phyloP scores from a whole-genome alignment of 2,888 invertebrate genomes.

The Chironomus riparius region DNA sequence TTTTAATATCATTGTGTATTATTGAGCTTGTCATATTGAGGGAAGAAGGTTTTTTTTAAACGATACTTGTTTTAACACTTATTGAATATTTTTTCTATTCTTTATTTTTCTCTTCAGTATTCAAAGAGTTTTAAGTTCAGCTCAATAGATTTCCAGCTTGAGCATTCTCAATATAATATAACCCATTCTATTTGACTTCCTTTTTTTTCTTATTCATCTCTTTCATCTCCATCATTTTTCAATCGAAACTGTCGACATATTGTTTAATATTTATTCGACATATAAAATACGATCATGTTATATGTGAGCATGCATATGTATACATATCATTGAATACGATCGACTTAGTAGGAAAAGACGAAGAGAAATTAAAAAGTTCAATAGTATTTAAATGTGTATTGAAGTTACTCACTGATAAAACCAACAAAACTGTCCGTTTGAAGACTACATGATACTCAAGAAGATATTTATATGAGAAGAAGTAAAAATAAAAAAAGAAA shows the following conservation, averaged over 20 bases:
- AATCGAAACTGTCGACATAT: too few species aligned
- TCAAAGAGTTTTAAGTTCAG: too few species aligned
- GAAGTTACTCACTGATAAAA: background rate
- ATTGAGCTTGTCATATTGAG: background rate
- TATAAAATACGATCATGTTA: background rate
- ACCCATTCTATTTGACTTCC: background rate
- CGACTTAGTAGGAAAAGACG: background rate
- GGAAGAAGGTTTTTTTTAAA: background rate
- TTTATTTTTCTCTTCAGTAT: background rate
- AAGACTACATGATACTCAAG: background rate
- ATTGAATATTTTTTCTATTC: background rate
- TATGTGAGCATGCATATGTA: background rate
- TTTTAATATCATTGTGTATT: background rate
- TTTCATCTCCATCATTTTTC: too few species aligned
- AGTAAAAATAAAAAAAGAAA: background rate
- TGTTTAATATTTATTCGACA: background rate
- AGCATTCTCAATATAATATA: background rate
- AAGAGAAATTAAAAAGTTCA: conserved; percentile 19
- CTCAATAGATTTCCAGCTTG: too few species aligned
- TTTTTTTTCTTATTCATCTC: background rate
- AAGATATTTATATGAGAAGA: background rate
- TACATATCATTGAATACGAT: background rate
- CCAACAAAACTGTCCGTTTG: background rate
- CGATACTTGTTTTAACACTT: conserved; percentile 19
- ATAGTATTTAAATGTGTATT: background rate